Conservation (phyloP, 2,797 vertebrate genomes). For the Rallus crepitans region DNA sequence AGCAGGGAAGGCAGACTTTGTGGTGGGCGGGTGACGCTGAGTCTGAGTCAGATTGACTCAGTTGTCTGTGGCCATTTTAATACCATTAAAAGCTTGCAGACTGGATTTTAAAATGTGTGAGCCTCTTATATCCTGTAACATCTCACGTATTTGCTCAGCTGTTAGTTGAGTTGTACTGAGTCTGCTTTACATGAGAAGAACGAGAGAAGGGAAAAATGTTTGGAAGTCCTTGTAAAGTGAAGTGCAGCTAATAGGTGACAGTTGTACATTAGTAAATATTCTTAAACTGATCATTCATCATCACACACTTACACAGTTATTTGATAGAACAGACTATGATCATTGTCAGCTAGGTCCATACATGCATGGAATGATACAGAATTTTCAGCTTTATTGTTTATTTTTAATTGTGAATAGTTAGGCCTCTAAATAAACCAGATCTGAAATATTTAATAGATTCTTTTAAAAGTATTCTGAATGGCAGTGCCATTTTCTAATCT, state of each 20-base stretch:
- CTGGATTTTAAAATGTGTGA: background rate
- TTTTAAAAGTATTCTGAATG: background rate
- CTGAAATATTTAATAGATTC: background rate
- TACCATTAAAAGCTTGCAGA: background rate
- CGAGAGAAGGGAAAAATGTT: background rate
- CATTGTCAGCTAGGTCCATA: background rate
- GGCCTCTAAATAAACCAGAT: background rate
- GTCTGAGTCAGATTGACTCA: background rate
- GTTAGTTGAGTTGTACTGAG: background rate
- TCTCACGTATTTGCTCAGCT: background rate
- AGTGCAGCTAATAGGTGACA: background rate
- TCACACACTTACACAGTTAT: background rate
- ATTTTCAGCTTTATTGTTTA: background rate
- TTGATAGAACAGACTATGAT: background rate
- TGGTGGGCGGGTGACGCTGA: background rate
- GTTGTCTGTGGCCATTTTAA: background rate
- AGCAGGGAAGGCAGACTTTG: background rate
- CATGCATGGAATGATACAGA: background rate
- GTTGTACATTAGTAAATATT: background rate
- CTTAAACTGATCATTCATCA: background rate
- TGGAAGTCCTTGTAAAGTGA: background rate
- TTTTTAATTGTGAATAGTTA: background rate
- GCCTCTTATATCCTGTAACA: background rate
- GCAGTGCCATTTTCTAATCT: background rate
- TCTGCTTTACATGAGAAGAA: background rate